A percentile compares a stretch with the other conserved stretches of the same genome.
Conservation (phyloP, 1,140 invertebrate species). For the Leptonema lineaticorne region DNA sequence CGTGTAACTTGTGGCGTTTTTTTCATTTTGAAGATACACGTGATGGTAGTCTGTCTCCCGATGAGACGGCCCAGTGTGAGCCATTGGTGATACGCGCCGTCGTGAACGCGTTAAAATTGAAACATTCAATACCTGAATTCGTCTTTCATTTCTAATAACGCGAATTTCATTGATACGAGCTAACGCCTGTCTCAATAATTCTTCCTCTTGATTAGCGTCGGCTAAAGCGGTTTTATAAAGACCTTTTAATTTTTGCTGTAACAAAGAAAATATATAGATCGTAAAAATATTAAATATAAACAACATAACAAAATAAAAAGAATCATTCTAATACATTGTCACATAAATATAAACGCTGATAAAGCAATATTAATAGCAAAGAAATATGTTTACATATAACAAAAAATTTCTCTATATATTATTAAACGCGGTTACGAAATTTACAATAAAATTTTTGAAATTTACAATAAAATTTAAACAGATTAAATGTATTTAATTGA, state of each 20-base stretch:
- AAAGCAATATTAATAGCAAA: neutral
- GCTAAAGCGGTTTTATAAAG: conserved; percentile 77
- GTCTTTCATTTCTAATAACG: conserved; percentile 81
- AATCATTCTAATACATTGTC: too few species aligned
- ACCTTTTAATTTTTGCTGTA: conserved; percentile 74
- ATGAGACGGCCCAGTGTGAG: too few species aligned
- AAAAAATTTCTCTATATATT: neutral
- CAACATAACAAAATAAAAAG: conserved; percentile 25
- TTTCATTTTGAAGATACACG: too few species aligned
- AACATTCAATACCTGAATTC: conserved; percentile 67
- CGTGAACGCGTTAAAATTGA: conserved; percentile 1
- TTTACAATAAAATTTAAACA: too few species aligned
- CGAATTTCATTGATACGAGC: conserved; percentile 90
- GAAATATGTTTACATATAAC: neutral
- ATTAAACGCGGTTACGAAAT: too few species aligned
- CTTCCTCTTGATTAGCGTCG: conserved; percentile 84
- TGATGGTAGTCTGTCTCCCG: too few species aligned
- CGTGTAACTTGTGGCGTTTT: too few species aligned
- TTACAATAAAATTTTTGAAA: too few species aligned
- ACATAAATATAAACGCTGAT: neutral
- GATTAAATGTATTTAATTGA: too few species aligned
- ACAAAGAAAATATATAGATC: conserved; percentile 46
- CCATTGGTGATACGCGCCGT: too few species aligned
- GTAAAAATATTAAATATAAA: conserved; percentile 7
- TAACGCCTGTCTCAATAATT: conserved; percentile 76